Evolutionary conservation across 2,113 vertebrate genomes (phyloP), one percentile per base, ranked within the genome.

Genomic region (Pycnonotus jocosus): DNA sequence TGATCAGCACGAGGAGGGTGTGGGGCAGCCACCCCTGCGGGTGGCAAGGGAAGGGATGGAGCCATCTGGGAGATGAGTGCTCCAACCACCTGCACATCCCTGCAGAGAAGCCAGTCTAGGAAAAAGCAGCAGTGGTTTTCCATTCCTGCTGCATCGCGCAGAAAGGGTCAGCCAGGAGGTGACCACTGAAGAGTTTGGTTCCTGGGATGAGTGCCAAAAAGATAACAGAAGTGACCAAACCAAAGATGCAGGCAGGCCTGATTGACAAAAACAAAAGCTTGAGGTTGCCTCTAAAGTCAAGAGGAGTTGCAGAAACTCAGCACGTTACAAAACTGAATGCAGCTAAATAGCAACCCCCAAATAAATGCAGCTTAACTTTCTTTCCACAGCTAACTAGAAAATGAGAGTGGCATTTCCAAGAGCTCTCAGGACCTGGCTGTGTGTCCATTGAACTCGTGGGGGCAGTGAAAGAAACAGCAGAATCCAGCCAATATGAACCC

Each of bases 91-190:
- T 27, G 61, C 28, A 4, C 10, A 9, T 35, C 33, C 19, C 78
- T 71, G n/a, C 66, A 69, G 15, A 83, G 62, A 30, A 0, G 3
- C 11, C 56, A 48, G 33, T 9, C 56, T 51, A 62, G 64, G 86
- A n/a, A 80, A 88, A 81, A 77, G 33, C 40, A 66, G 92, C 68
- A 69, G 70, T 50, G 54, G 65, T 92, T 93, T 93, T 81, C 86
- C 9, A 3, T 57, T 84, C 78, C 37, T 82, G 60, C 92, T 86
- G 71, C 10, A 0, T 77, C 33, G 28, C 5, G 4, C 77, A 38
- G 53, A 47, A 27, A 0, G 19, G 77, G 69, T 80, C 81, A 91
- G 70, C 33, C 73, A 45, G 83, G 64, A 87, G 60, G 58, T 69
- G 84, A 28, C 72, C 48, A 30, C 37, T 66, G 81, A 64, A 70